phyloP scores from a whole-genome alignment of 2,888 invertebrate species.

The Nomada goodeniana region DNA sequence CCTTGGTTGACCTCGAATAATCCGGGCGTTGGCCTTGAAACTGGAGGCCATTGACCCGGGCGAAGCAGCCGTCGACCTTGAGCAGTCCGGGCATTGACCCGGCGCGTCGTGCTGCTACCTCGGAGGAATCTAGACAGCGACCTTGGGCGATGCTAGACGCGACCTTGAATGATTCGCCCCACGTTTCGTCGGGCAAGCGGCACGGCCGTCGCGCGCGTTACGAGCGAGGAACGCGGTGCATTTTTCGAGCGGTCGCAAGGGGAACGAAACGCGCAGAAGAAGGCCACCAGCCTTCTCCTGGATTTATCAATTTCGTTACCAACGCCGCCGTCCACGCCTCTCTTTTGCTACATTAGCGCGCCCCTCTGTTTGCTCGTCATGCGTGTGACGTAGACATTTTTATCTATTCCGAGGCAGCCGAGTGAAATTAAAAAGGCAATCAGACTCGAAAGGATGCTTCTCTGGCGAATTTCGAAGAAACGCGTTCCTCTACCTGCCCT shows the following conservation, averaged over 20 bases:
- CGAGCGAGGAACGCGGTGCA: neutral
- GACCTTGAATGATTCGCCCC: constrained; percentile 63
- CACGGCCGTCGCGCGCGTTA: neutral
- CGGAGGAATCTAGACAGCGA: constrained; percentile 41
- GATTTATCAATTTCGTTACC: constrained; percentile 41
- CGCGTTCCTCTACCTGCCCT: neutral
- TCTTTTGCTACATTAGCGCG: constrained; percentile 12
- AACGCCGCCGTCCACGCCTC: constrained; percentile 17
- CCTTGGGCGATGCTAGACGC: constrained; percentile 56
- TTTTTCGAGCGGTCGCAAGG: neutral
- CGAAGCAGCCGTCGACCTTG: constrained; percentile 67
- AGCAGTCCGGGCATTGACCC: constrained; percentile 63
- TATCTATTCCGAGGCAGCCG: constrained; percentile 60
- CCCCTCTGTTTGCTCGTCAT: constrained; percentile 24
- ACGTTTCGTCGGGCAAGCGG: constrained; percentile 16
- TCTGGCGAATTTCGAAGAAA: constrained; percentile 29
- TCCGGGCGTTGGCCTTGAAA: constrained; percentile 65
- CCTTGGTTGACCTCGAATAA: constrained; percentile 54
- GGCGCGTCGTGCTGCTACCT: constrained; percentile 47
- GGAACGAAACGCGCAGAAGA: neutral
- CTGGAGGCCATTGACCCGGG: constrained; percentile 57
- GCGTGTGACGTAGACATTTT: constrained; percentile 52
- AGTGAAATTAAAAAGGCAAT: constrained; percentile 55
- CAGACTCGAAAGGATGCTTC: constrained; percentile 42
- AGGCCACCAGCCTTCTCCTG: neutral